Percentiles rank a stretch among this genome's conserved stretches.
Evolutionary conservation across 2,113 vertebrate species (phyloP).

Genomic region (Proterorhinus semilunaris): DNA sequence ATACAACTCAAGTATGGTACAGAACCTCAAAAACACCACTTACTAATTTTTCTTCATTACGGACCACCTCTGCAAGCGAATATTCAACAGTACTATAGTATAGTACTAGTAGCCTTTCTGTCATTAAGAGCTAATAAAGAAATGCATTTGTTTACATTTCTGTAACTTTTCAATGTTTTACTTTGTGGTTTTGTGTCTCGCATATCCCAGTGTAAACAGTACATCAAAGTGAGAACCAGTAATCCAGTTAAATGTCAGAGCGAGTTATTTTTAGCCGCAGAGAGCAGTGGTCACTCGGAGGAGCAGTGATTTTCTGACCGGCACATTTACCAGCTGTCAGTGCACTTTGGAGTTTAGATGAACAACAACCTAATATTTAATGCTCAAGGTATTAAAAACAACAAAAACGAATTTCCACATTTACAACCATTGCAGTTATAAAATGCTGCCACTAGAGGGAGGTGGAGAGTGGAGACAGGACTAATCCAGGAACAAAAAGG

Average conservation of each 20-base stretch:
- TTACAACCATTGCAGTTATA: neutral
- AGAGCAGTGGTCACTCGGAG: neutral
- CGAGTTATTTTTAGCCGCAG: conserved; percentile 24
- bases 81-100: neutral
- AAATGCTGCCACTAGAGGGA: conserved; percentile 19
- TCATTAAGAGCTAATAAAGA: neutral
- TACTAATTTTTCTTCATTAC: no score
- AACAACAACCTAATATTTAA: no score
- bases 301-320: neutral
- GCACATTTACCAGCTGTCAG: conserved; percentile 14
- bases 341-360: neutral
- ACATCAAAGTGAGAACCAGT: conserved; percentile 26
- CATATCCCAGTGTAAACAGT: neutral
- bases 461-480: conserved; percentile 24
- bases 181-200: neutral
- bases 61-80: no score
- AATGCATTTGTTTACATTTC: neutral
- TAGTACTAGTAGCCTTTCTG: neutral
- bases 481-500: neutral
- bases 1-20: no score
- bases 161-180: neutral
- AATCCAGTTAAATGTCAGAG: conserved; percentile 33
- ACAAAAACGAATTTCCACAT: neutral
- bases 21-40: no score
- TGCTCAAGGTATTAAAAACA: no score